These are phyloP conservation scores for Denticeps clupeoides DNA, from an alignment of 2,797 vertebrate genomes.

Conservation along the genomic window DNA sequence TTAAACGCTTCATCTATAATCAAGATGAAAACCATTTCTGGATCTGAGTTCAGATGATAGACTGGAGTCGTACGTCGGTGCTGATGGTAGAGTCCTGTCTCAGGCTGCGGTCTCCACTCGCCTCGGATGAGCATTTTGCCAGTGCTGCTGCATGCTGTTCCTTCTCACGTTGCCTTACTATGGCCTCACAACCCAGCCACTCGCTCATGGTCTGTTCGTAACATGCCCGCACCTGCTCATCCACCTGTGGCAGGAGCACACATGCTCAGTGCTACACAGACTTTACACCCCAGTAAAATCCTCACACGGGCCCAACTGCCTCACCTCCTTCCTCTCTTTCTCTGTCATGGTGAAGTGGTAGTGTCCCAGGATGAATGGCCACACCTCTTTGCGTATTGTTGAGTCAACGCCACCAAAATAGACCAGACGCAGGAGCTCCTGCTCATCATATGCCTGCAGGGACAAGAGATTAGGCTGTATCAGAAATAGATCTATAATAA, in stretches of 20 bases:
- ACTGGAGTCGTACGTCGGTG: conserved; percentile 86
- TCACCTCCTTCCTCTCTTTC: conserved; percentile 75
- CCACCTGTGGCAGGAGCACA: conserved; percentile 78
- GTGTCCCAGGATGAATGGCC: conserved; percentile 95
- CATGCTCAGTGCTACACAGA: conserved; percentile 2
- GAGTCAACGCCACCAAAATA: conserved; percentile 90
- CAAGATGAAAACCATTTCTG: too few species aligned
- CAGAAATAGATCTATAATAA: background rate
- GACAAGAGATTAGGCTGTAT: background rate
- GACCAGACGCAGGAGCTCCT: conserved; percentile 81
- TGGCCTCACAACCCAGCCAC: conserved; percentile 92
- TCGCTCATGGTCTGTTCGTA: conserved; percentile 91
- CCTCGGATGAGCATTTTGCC: conserved; percentile 83
- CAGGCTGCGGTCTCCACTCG: conserved; percentile 74
- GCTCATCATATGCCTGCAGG: conserved; percentile 74
- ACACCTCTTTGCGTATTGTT: conserved; percentile 82
- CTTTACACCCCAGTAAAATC: background rate
- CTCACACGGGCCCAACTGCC: too few species aligned
- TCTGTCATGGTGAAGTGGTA: conserved; percentile 86
- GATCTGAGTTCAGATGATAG: too few species aligned
- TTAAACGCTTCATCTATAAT: too few species aligned
- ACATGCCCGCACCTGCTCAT: conserved; percentile 67
- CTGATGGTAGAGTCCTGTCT: conserved; percentile 92
- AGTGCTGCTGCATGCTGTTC: conserved; percentile 84
- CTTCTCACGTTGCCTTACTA: conserved; percentile 82